Conservation (phyloP, 2,113 vertebrate genomes). For the Myotis davidii region DNA sequence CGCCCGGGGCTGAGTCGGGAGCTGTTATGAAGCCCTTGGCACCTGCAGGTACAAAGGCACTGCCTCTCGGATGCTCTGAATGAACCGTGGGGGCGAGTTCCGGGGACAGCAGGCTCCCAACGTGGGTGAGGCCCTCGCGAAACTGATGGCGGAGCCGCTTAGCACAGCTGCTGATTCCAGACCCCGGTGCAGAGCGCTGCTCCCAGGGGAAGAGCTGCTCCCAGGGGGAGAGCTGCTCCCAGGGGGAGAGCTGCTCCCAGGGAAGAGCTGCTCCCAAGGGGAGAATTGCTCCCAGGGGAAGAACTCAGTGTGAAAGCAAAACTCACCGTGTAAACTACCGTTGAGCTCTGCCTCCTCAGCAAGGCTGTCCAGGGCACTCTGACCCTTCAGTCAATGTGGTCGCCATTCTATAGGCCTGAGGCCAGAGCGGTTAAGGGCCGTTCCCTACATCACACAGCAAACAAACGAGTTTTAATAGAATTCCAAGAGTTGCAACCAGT, state of each 20-base stretch:
- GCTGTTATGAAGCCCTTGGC: not conserved
- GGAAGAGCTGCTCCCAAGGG: too few relatives aligned
- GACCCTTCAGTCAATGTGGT: not conserved
- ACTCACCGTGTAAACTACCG: not conserved
- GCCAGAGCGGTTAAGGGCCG: not conserved
- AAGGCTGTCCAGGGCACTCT: not conserved
- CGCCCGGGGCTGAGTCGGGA: not conserved
- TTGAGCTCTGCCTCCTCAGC: not conserved
- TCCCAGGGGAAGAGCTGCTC: not conserved
- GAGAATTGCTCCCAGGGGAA: not conserved
- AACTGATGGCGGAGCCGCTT: not conserved
- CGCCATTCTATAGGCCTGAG: not conserved
- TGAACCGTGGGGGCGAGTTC: not conserved
- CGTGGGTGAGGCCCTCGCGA: not conserved
- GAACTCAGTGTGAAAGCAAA: not conserved
- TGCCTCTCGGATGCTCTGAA: not conserved
- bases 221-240: not conserved
- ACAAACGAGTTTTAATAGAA: slow-evolving; percentile 40
- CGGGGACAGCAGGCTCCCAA: not conserved
- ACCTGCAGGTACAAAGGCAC: not conserved
- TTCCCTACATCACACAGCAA: not conserved
- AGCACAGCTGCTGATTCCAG: not conserved
- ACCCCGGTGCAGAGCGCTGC: not conserved
- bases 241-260: not conserved
- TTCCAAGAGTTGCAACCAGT: not conserved